These are phyloP conservation scores for Drosophila simulans DNA, from an alignment of 1,140 invertebrate species.

Conservation along the genomic window DNA sequence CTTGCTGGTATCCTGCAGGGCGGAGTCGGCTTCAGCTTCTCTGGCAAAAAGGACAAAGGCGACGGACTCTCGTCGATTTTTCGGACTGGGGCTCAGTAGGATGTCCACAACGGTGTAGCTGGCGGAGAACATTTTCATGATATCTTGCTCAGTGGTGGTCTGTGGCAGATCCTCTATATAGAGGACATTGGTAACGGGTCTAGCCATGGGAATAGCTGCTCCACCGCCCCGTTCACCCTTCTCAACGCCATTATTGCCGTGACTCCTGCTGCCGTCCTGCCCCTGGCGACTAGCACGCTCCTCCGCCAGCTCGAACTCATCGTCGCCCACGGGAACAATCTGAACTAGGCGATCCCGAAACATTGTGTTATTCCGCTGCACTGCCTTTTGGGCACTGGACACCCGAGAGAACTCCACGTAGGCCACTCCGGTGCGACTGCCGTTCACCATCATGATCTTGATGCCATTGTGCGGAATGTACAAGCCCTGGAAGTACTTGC, in stretches of 20 bases:
- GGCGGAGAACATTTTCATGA: constrained; percentile 89
- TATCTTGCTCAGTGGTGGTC: constrained; percentile 91
- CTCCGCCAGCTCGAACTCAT: constrained; percentile 71
- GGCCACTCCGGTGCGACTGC: constrained; percentile 91
- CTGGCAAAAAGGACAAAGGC: constrained; percentile 91
- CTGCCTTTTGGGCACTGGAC: constrained; percentile 89
- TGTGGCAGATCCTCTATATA: constrained; percentile 89
- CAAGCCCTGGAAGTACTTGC: constrained; percentile 91
- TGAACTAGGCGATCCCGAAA: constrained; percentile 86
- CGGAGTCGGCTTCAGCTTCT: constrained; percentile 88
- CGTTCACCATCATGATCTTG: constrained; percentile 92
- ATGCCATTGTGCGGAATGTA: constrained; percentile 93
- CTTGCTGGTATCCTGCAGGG: constrained; percentile 86
- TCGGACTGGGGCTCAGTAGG: constrained; percentile 87
- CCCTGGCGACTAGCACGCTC: constrained; percentile 48
- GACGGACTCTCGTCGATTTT: constrained; percentile 86
- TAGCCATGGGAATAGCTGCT: background rate
- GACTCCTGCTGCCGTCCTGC: constrained; percentile 3
- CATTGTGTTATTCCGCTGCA: constrained; percentile 87
- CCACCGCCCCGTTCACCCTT: constrained; percentile 6
- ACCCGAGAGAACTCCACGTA: constrained; percentile 91
- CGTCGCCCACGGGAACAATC: constrained; percentile 63
- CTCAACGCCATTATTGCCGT: constrained; percentile 3
- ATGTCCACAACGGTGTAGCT: constrained; percentile 90
- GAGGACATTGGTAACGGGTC: constrained; percentile 86